Conservation (phyloP, 1,140 invertebrate genomes). For the Calosoma granatense region DNA sequence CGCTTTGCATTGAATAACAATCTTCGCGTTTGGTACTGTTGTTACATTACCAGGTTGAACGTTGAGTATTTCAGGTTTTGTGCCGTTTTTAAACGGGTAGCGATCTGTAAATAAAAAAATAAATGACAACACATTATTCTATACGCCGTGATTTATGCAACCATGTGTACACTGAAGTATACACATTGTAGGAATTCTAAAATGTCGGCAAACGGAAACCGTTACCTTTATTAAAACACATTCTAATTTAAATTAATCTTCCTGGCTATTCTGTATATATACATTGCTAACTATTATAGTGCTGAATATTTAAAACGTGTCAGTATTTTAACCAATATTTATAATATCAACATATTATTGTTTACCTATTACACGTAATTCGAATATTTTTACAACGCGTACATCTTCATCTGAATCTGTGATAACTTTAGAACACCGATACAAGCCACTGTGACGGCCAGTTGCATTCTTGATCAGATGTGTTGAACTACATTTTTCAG, state of each 20-base stretch:
- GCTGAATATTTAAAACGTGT: too few species aligned
- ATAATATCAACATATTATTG: too few species aligned
- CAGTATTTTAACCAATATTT: too few species aligned
- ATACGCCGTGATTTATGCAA: too few species aligned
- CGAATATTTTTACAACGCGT: neutral
- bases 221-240: too few species aligned
- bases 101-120: neutral
- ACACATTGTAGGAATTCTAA: too few species aligned
- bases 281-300: too few species aligned
- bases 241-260: too few species aligned
- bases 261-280: too few species aligned
- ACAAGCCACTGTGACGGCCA: neutral
- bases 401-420: neutral
- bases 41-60: neutral
- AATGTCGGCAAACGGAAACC: too few species aligned
- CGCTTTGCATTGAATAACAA: conserved; percentile 26
- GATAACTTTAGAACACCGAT: neutral
- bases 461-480: neutral
- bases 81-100: neutral
- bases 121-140: too few species aligned
- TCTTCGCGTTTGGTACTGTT: neutral
- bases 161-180: too few species aligned
- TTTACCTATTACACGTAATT: neutral
- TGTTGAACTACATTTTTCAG: neutral
- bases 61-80: neutral